phyloP scores from a whole-genome alignment of 2,797 vertebrate species.

The Myoxocephalus aenaeus region DNA sequence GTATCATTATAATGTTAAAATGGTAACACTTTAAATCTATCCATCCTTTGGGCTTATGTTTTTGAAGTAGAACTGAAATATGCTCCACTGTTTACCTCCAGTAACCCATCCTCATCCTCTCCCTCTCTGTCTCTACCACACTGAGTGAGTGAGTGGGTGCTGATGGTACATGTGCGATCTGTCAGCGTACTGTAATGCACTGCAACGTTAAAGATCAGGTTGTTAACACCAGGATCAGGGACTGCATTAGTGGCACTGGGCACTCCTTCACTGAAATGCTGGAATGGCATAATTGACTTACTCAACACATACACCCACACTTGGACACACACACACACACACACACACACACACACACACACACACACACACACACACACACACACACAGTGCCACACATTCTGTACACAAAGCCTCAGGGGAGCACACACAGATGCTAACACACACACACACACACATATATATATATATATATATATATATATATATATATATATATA shows the following conservation, averaged over 20 bases:
- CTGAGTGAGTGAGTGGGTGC: constrained; percentile 76
- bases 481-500: too few species aligned
- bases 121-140: constrained; percentile 41
- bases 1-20: not conserved
- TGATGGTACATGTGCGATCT: constrained; percentile 64
- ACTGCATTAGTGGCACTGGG: constrained; percentile 79
- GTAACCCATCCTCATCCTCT: constrained; percentile 50
- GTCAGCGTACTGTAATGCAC: constrained; percentile 71
- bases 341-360: not conserved
- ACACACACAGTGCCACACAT: not conserved
- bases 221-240: constrained; percentile 79
- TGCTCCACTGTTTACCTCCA: constrained; percentile 31
- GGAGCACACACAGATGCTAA: not conserved
- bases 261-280: constrained; percentile 71
- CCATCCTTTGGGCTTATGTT: not conserved
- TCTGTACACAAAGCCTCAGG: not conserved
- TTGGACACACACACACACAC: constrained; percentile 18
- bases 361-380: constrained; percentile 13
- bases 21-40: not conserved
- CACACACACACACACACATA: not conserved
- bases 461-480: too few species aligned
- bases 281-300: constrained; percentile 76
- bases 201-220: constrained; percentile 75
- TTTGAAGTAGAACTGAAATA: constrained; percentile 36
- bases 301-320: constrained; percentile 66